Base-by-base conservation (phyloP, 1,140 invertebrate genomes). In the Pseudoatta argentina region DNA sequence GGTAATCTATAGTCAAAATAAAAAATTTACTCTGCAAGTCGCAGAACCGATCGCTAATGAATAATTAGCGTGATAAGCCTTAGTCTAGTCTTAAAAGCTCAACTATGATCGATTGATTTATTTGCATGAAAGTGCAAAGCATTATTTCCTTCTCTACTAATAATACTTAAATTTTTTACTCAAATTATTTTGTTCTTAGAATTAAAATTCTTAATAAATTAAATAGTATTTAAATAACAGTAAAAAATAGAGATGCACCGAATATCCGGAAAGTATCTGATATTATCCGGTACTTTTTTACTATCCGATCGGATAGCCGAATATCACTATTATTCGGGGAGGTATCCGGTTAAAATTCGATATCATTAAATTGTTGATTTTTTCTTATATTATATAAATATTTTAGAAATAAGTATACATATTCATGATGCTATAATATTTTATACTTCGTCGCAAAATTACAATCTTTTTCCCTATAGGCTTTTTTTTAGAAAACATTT, bases 41-140 rank as follows among this genome's bases (percentile, higher is more conserved):
- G 10, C 12, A 63, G 44, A 66, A 8, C 27, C 61, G 27, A 44
- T 12, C 53, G 34, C 67, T 72, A 73, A 82, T 53, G 67, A 82
- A 82, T n/a, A 53, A 82, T 82, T 48, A 73, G 24, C n/a, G n/a
- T 27, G 81, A 85, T 77, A 85, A 85, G 44, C 61, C 30, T 75
- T 18, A 27, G 66, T 14, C 12, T 64, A 10, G 2, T 44, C 10
- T n/a, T 85, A 64, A 76, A 85, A 85, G 44, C 44, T 64, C 8
- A 71, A 27, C 16, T 61, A 30, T 72, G 53, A 82, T 61, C 53
- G 34, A 82, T 82, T 71, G 16, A 81, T 81, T 69, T 69, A 55
- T 81, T 55, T 57, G 5, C 16, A 6, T 44, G 1, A 1, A 21
- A 14, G 34, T 73, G 39, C 39, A 76, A 21, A 44, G 7, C 18